Conservation (phyloP, 2,888 invertebrate genomes). For the Parascotia fuliginaria region DNA sequence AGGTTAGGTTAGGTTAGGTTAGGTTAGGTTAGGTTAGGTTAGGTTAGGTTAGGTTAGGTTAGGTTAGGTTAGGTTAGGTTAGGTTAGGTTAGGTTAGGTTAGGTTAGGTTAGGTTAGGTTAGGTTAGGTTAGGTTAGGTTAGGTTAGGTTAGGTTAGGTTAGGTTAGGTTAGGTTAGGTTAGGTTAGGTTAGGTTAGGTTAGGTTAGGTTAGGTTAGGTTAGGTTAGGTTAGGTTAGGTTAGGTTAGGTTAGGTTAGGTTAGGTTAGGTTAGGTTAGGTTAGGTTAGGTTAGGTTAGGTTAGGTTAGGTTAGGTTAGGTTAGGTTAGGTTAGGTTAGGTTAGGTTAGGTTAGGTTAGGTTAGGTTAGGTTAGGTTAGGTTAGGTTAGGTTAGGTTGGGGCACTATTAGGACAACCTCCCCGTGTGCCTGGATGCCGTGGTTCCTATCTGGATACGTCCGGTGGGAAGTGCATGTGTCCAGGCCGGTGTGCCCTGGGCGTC, state of each 20-base stretch:
- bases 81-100: conserved; percentile 12
- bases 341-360: conserved; percentile 18
- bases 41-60: conserved; percentile 12
- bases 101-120: conserved; percentile 24
- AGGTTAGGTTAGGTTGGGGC: conserved; percentile 9
- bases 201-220: conserved; percentile 22
- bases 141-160: conserved; percentile 27
- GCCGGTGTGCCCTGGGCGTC: no score
- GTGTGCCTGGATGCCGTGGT: no score
- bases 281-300: conserved; percentile 21
- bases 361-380: conserved; percentile 14
- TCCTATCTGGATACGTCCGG: no score
- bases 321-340: conserved; percentile 18
- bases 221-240: conserved; percentile 35
- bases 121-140: conserved; percentile 31
- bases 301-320: conserved; percentile 16
- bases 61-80: conserved; percentile 22
- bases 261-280: conserved; percentile 21
- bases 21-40: conserved; percentile 21
- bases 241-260: conserved; percentile 28
- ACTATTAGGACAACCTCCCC: no score
- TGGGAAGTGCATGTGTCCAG: no score
- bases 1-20: conserved; percentile 32
- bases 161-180: conserved; percentile 29
- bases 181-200: conserved; percentile 24